These are phyloP conservation scores for Harlomillsia oculata DNA, from an alignment of 1,140 invertebrate genomes.

Conservation along the genomic window DNA sequence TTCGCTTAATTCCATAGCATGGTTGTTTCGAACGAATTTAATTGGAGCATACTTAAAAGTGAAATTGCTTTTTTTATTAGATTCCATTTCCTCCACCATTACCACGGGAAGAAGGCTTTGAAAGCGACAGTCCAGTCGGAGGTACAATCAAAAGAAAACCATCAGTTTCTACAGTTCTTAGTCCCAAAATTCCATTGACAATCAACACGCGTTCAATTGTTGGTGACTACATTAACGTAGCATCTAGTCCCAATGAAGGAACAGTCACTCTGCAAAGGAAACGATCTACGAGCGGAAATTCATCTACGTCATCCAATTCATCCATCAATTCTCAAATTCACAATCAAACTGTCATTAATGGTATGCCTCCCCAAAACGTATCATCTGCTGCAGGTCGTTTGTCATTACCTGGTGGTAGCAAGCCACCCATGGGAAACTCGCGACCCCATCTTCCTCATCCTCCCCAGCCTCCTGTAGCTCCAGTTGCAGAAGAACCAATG, in stretches of 20 bases:
- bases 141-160: slow-evolving; percentile 80
- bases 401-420: background rate
- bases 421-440: background rate
- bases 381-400: background rate
- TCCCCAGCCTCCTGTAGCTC: slow-evolving; percentile 14
- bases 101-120: slow-evolving; percentile 61
- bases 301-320: slow-evolving; percentile 24
- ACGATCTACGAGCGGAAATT: slow-evolving; percentile 25
- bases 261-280: slow-evolving; percentile 29
- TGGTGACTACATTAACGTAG: slow-evolving; percentile 36
- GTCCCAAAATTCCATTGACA: slow-evolving; percentile 78
- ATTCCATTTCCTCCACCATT: slow-evolving; percentile 40
- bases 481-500: slow-evolving; percentile 33
- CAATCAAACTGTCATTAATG: slow-evolving; percentile 11
- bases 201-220: slow-evolving; percentile 67
- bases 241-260: slow-evolving; percentile 11
- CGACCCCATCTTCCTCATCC: slow-evolving; percentile 39
- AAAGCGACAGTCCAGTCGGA: slow-evolving; percentile 54
- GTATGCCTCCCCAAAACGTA: background rate
- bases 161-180: slow-evolving; percentile 60
- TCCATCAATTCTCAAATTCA: slow-evolving; percentile 22
- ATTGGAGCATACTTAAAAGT: too few species aligned
- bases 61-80: too few species aligned
- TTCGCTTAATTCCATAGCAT: too few species aligned
- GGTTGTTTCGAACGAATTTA: too few species aligned